Evolutionary conservation across 2,888 invertebrate species (phyloP), one percentile per base, ranked within the genome.

Genomic region (Ophion ellenae): DNA sequence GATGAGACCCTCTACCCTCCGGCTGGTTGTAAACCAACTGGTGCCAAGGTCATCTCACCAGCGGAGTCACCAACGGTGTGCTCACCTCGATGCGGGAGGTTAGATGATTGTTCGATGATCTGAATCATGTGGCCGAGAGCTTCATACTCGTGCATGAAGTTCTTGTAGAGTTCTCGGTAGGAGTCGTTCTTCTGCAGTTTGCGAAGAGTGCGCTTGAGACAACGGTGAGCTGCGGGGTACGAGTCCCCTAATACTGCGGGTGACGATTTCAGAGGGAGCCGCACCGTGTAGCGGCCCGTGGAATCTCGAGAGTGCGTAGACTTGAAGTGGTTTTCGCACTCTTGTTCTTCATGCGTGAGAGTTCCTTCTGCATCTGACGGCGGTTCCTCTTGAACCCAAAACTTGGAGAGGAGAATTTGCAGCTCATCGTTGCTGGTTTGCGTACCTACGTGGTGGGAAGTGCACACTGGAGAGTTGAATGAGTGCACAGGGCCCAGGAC

Each of bases 371-470:
- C 2, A 20, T 63, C 36, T 0, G 66, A 20, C 10, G 47, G 24
- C 4, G 74, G 1, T n/a, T 82, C 85, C 63, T 85, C 79, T 57
- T 86, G 86, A 3, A 63, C 57, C 86, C 77, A 80, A 66, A 83
- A 83, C 11, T 66, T 76, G 0, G 67, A 61, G n/a, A 83, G 63
- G 2, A 81, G 14, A 0, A 53, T 36, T 9, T 81, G 75, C 4
- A 84, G 75, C 14, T 63, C 40, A 2, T n/a, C 14, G 45, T 71
- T 64, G n/a, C 32, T 45, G 9, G 36, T 9, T 67, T 57, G 66
- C 32, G 76, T 32, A 24, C 32, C 0, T 0, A 32, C 66, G 20
- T 57, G 66, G 10, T 32, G 14, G n/a, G 74, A 45, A 14, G 14
- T 4, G 40, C 24, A 20, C 32, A 24, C 11, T 5, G 67, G 10